phyloP scores from a whole-genome alignment of 2,113 vertebrate genomes.

The Megaceryle torquata region DNA sequence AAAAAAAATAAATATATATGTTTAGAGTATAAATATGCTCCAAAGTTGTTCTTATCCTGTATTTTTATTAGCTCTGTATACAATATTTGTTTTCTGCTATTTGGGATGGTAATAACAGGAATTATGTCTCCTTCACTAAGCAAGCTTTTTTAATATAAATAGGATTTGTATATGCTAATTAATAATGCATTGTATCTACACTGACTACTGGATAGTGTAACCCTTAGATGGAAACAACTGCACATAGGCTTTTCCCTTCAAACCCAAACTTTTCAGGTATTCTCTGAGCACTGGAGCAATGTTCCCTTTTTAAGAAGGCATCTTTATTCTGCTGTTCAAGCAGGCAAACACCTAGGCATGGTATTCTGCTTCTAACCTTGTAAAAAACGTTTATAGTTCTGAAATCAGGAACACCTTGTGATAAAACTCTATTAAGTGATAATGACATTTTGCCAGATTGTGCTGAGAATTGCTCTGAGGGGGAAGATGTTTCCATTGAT shows the following conservation, averaged over 20 bases:
- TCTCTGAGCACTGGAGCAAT: background rate
- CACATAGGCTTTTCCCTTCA: background rate
- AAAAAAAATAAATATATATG: too few relatives aligned
- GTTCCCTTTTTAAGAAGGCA: background rate
- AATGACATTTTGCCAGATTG: conserved; percentile 46
- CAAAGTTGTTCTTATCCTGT: background rate
- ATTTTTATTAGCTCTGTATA: background rate
- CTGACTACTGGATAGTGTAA: background rate
- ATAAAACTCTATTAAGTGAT: conserved; percentile 29
- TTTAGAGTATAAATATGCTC: background rate
- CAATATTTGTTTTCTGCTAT: conserved; percentile 32
- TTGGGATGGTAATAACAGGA: conserved; percentile 39
- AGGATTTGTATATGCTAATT: conserved; percentile 55
- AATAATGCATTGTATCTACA: conserved; percentile 45
- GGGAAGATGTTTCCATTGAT: background rate
- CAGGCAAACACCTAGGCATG: background rate
- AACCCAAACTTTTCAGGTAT: background rate
- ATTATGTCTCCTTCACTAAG: conserved; percentile 47
- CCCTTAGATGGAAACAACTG: background rate
- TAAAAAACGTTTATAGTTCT: conserved; percentile 29
- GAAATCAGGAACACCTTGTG: background rate
- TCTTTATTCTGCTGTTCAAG: conserved; percentile 10
- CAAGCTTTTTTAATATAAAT: conserved; percentile 61
- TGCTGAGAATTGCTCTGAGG: conserved; percentile 37
- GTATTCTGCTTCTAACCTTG: conserved; percentile 39